Conservation (phyloP, 2,113 vertebrate genomes). For the Oenanthe oenanthe region DNA sequence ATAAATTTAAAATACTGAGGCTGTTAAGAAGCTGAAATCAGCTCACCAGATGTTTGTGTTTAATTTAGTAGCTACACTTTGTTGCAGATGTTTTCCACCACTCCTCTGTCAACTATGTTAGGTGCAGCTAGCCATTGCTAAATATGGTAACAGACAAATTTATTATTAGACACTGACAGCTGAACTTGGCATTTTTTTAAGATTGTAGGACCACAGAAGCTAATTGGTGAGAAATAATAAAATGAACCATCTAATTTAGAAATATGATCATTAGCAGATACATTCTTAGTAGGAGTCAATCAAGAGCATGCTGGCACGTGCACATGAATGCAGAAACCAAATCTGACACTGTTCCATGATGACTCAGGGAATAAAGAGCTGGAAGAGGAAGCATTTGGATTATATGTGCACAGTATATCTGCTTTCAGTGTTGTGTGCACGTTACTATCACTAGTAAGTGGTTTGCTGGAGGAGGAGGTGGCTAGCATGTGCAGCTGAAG, state of each 20-base stretch:
- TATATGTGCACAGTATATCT: accelerated
- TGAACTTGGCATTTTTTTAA: neutral
- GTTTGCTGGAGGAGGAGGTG: neutral
- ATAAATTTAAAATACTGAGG: neutral
- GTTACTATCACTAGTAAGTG: neutral
- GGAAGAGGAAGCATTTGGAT: neutral
- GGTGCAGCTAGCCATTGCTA: neutral
- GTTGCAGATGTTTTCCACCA: neutral
- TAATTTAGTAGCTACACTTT: neutral
- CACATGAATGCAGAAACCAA: neutral
- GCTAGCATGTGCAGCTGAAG: neutral
- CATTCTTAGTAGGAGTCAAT: neutral
- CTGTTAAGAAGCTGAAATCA: neutral
- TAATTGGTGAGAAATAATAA: constrained; percentile 27
- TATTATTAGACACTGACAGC: constrained; percentile 5
- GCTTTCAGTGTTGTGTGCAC: neutral
- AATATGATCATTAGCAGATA: neutral
- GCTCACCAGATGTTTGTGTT: neutral
- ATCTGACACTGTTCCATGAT: neutral
- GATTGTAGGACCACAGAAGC: neutral
- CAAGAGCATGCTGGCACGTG: neutral
- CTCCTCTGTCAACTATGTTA: neutral
- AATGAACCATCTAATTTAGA: neutral
- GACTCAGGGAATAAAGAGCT: neutral
- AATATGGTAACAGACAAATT: neutral